Percentiles rank a stretch among this genome's conserved stretches.
Evolutionary conservation across 2,797 vertebrate species (phyloP).

Genomic region (Alcedo quadribrachys): DNA sequence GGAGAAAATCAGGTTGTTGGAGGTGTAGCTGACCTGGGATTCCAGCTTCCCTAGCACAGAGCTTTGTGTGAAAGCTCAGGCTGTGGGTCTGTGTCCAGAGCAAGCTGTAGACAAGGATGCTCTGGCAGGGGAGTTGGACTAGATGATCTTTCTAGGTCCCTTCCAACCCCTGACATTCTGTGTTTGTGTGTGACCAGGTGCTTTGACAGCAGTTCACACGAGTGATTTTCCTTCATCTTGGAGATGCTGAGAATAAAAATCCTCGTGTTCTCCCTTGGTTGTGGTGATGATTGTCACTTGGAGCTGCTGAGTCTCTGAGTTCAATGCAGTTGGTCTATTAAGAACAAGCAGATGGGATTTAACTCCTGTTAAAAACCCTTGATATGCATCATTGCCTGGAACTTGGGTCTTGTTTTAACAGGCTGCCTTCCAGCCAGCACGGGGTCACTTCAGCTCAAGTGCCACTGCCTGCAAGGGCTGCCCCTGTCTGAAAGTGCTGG

Average conservation of each 20-base stretch:
- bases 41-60: background rate
- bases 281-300: background rate
- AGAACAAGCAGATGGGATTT: background rate
- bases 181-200: background rate
- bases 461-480: background rate
- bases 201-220: background rate
- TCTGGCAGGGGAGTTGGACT: too few species aligned
- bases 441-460: background rate
- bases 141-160: too few species aligned
- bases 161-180: too few species aligned
- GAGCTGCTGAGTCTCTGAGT: background rate
- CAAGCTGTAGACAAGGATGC: background rate
- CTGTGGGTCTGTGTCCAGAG: background rate
- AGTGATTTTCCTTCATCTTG: background rate
- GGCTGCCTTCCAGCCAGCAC: background rate
- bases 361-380: background rate
- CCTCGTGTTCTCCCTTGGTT: background rate
- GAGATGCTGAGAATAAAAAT: background rate
- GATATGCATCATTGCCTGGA: background rate
- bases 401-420: background rate
- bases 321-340: background rate
- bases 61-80: background rate
- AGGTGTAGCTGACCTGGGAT: background rate
- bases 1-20: background rate
- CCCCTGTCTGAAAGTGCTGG: background rate